A percentile compares a stretch with the other conserved stretches of the same genome.
Conservation (phyloP, 2,113 vertebrate species). For the Myanophis thanlyinensis region DNA sequence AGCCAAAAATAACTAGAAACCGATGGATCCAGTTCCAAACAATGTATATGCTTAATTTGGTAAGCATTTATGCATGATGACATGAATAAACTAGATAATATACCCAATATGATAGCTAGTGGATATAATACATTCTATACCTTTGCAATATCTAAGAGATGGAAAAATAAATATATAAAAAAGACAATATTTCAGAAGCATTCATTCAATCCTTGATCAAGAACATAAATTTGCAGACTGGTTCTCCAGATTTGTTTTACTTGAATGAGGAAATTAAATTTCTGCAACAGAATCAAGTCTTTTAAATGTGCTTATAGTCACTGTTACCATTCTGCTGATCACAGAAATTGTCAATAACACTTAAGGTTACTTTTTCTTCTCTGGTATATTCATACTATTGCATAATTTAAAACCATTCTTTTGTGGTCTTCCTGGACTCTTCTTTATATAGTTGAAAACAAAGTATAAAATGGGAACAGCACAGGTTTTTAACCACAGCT, state of each 20-base stretch:
- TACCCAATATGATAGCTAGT: background rate
- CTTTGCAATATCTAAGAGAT: background rate
- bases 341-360: background rate
- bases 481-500: background rate
- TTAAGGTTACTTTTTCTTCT: background rate
- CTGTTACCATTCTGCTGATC: background rate
- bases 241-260: background rate
- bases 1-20: background rate
- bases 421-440: background rate
- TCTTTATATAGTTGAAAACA: background rate
- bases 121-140: background rate
- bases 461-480: background rate
- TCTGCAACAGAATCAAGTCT: background rate
- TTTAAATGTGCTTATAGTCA: background rate
- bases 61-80: background rate
- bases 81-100: background rate
- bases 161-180: background rate
- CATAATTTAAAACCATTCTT: background rate
- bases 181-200: background rate
- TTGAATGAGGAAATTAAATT: background rate
- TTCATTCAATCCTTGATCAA: background rate
- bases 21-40: background rate
- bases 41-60: background rate
- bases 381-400: background rate
- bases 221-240: background rate